Conservation (phyloP, 1,140 invertebrate genomes). For the Spodoptera litura region DNA sequence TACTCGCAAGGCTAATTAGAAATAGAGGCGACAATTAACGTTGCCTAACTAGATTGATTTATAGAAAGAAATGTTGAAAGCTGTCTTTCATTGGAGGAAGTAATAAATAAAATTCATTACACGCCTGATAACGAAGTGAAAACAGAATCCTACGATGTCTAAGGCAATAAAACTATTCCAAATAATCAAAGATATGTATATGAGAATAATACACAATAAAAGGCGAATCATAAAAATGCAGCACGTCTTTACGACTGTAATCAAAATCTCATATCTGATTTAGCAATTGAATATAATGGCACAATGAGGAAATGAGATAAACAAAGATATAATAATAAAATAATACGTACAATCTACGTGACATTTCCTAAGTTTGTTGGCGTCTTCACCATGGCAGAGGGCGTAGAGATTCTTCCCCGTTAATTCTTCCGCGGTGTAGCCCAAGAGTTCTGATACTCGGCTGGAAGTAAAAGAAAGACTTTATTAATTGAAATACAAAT, state of each 20-base stretch:
- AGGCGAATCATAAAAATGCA: neutral
- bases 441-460: constrained; percentile 96
- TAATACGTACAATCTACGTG: constrained; percentile 96
- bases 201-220: neutral
- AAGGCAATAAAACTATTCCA: neutral
- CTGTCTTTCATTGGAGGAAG: constrained; percentile 3
- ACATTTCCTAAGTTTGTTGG: constrained; percentile 96
- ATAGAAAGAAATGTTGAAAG: constrained; percentile 35
- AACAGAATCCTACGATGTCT: neutral
- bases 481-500: too few species aligned
- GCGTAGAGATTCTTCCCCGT: constrained; percentile 97
- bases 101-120: neutral
- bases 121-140: constrained; percentile 5
- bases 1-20: constrained; percentile 51
- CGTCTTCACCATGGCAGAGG: constrained; percentile 97
- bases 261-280: constrained; percentile 9
- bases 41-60: constrained; percentile 41
- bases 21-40: constrained; percentile 47
- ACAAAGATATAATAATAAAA: neutral
- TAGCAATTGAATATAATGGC: constrained; percentile 22
- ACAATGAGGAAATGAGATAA: neutral
- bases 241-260: neutral
- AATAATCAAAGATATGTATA: neutral
- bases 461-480: constrained; percentile 53
- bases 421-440: constrained; percentile 97